Conservation (phyloP, 2,113 vertebrate genomes). For the Hiodon tergisus region DNA sequence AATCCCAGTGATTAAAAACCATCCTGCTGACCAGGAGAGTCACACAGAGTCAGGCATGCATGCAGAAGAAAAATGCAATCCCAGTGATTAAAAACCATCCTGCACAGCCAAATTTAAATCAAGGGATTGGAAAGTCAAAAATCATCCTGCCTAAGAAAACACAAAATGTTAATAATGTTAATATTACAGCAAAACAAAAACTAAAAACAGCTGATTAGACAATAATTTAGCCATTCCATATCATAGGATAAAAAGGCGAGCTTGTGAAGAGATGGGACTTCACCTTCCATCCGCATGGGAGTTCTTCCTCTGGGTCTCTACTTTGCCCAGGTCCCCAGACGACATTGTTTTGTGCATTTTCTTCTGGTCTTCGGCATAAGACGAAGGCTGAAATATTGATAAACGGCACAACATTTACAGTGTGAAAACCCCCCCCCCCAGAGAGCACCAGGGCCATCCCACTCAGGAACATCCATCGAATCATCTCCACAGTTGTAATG, state of each 20-base stretch:
- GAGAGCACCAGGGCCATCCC: neutral
- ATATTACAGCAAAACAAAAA: neutral
- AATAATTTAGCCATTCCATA: neutral
- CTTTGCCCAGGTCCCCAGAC: conserved; percentile 81
- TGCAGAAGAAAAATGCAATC: neutral
- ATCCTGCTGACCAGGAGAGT: conserved; percentile 58
- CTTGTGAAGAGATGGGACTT: neutral
- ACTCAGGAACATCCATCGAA: neutral
- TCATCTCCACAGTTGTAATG: no score
- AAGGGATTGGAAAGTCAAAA: no score
- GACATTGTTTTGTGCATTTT: conserved; percentile 85
- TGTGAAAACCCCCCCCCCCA: neutral
- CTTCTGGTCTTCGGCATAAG: conserved; percentile 60
- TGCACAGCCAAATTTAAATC: conserved; percentile 33
- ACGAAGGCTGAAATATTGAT: conserved; percentile 60
- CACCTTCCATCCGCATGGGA: conserved; percentile 78
- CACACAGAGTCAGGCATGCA: conserved; percentile 1
- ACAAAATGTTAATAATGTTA: no score
- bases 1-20: neutral
- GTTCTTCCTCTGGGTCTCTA: conserved; percentile 64
- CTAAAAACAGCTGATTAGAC: neutral
- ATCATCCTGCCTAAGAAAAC: no score
- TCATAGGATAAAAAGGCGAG: neutral
- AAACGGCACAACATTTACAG: neutral
- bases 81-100: conserved; percentile 45